These are phyloP conservation scores for Tonatia bakeri DNA, from an alignment of 2,113 vertebrate genomes.

Conservation along the genomic window DNA sequence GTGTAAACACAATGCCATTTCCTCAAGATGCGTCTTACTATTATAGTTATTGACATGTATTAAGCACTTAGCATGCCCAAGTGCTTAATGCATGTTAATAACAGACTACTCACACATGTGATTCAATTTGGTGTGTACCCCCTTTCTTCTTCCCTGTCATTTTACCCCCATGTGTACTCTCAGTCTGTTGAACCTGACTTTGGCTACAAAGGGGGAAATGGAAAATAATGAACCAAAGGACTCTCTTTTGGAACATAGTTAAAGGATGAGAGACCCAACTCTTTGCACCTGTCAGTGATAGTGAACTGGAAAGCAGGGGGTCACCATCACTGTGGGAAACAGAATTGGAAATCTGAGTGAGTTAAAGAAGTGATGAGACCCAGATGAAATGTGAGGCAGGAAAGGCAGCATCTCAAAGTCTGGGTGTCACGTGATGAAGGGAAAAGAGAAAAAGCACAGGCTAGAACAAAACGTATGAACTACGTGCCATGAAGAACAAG, in stretches of 20 bases:
- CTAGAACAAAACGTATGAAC: neutral
- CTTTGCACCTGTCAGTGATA: neutral
- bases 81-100: slow-evolving; percentile 67
- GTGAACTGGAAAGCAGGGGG: neutral
- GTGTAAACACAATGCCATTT: slow-evolving; percentile 47
- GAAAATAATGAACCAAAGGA: neutral
- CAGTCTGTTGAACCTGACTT: neutral
- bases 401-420: neutral
- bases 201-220: neutral
- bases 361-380: neutral
- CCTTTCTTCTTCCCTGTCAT: neutral
- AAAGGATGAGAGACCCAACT: neutral
- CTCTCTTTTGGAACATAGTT: neutral
- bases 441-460: neutral
- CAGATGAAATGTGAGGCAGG: neutral
- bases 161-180: slow-evolving; percentile 34
- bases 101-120: slow-evolving; percentile 37
- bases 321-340: neutral
- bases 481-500: neutral
- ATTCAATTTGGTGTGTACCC: slow-evolving; percentile 37
- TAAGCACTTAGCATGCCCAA: slow-evolving; percentile 63
- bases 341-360: neutral
- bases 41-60: slow-evolving; percentile 64
- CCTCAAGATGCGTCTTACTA: slow-evolving; percentile 45
- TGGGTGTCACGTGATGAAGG: neutral